Evolutionary conservation across 2,797 vertebrate genomes (phyloP), one percentile per base, ranked within the genome.

Genomic region (Eurystomus glaucurus): DNA sequence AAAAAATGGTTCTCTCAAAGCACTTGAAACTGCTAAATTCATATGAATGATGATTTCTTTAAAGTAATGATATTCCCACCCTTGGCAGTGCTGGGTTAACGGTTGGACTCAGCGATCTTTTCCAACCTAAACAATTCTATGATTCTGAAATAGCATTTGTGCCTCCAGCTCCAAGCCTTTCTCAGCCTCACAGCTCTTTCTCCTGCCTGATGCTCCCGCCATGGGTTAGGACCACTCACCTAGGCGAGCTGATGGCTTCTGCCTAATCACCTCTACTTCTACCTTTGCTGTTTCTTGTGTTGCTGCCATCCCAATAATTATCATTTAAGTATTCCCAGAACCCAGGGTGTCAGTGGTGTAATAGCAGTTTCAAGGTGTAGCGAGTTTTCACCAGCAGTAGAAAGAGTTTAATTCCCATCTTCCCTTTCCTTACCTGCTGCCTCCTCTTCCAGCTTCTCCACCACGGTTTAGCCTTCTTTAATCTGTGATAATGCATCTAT

Each of bases 1-100:
- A 26, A 85, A 83, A 95, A 88, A 52, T 15, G 10, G 12, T 46
- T 85, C 28, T 60, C 26, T 95, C 25, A 76, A 51, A 72, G 35
- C 31, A 46, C 22, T 52, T 29, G 11, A 25, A 61, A 46, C 82
- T 72, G 51, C 57, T 76, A 23, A 37, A 66, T 79, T 69, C 13
- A 3, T 50, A 69, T 4, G 3, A 45, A 45, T 17, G 29, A 60
- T 87, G 33, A 68, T 37, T 83, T 87, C 43, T 66, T 95, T 80
- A 33, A 84, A 94, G 51, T 78, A 6, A 26, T 23, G 17, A 13
- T 19, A 48, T 39, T 52, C 14, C 16, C 31, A 12, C 2, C 4
- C 21, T 6, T 54, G 28, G 5, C 51, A 29, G 28, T 54, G 16
- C 10, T 31, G 51, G 16, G 3, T 29, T 10, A 54, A 18, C 8